A percentile compares a stretch with the other conserved stretches of the same genome.
These are phyloP conservation scores for Atlantisia rogersi DNA, from an alignment of 2,113 vertebrate species.

Conservation along the genomic window DNA sequence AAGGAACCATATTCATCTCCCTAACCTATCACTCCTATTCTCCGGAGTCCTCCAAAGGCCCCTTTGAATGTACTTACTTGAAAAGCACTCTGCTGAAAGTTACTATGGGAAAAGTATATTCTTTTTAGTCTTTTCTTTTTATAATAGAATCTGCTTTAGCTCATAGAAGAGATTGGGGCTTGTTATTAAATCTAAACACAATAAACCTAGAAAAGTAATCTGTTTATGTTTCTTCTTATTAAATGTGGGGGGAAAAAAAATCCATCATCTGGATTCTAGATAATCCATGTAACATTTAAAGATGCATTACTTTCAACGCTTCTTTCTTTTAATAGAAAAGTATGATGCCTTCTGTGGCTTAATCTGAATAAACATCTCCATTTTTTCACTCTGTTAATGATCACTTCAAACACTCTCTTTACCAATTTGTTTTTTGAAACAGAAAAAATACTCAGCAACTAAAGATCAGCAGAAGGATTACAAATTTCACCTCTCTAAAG, in stretches of 20 bases:
- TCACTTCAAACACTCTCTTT: background rate
- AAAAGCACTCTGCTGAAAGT: background rate
- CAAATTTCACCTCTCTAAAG: background rate
- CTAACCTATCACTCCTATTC: background rate
- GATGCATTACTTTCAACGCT: background rate
- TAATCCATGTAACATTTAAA: background rate
- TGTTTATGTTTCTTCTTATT: conserved; percentile 7
- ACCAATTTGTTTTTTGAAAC: background rate
- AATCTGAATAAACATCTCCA: background rate
- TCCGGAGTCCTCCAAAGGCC: background rate
- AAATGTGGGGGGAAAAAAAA: background rate
- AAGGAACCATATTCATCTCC: background rate
- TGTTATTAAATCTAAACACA: background rate
- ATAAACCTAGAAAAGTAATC: background rate
- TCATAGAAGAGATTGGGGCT: background rate
- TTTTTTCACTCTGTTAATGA: conserved; percentile 10
- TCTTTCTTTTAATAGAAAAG: background rate
- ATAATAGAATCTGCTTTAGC: background rate
- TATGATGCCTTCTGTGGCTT: background rate
- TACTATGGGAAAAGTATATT: background rate
- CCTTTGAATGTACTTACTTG: background rate
- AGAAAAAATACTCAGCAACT: background rate
- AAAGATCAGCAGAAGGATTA: background rate
- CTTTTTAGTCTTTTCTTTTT: background rate
- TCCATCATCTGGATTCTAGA: background rate